Percentiles rank a stretch among this genome's conserved stretches.
Evolutionary conservation across 1,140 invertebrate species (phyloP).

Genomic region (Hylyphantes graminicola): DNA sequence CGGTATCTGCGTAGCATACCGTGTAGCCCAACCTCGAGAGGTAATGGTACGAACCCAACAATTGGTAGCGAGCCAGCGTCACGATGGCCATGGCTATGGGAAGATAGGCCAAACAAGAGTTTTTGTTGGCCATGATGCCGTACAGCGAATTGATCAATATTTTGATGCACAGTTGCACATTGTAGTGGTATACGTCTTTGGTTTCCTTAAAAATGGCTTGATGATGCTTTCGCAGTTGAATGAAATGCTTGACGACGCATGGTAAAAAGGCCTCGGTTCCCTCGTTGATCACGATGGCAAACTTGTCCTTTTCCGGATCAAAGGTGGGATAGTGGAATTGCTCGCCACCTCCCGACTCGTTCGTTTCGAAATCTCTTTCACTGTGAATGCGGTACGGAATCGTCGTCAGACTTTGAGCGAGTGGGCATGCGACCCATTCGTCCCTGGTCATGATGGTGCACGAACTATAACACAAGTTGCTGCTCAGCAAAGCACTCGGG

Average conservation of each 20-base stretch:
- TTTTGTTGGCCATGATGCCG: conserved; percentile 27
- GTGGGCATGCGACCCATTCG: background rate
- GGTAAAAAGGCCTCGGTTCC: background rate
- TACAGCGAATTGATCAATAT: conserved; percentile 34
- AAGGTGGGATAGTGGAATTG: background rate
- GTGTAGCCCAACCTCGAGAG: background rate
- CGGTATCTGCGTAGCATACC: conserved; percentile 15
- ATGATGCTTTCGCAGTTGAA: conserved; percentile 4
- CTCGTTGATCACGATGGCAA: background rate
- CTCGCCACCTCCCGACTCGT: background rate
- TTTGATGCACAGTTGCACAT: conserved; percentile 28
- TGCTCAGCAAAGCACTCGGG: background rate
- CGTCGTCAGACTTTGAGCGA: background rate
- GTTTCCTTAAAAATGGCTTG: conserved; percentile 12
- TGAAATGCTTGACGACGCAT: background rate
- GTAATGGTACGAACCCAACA: conserved; percentile 23
- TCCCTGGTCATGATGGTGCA: background rate
- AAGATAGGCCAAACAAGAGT: conserved; percentile 16
- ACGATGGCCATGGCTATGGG: conserved; percentile 17
- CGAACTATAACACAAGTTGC: conserved; percentile 11
- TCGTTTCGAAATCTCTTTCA: background rate
- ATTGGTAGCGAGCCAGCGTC: conserved; percentile 12
- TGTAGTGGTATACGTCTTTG: conserved; percentile 14
- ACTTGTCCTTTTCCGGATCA: background rate
- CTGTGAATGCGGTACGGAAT: conserved; percentile 9